Evolutionary conservation across 2,113 vertebrate species (phyloP).

Genomic region (Oriolus oriolus): DNA sequence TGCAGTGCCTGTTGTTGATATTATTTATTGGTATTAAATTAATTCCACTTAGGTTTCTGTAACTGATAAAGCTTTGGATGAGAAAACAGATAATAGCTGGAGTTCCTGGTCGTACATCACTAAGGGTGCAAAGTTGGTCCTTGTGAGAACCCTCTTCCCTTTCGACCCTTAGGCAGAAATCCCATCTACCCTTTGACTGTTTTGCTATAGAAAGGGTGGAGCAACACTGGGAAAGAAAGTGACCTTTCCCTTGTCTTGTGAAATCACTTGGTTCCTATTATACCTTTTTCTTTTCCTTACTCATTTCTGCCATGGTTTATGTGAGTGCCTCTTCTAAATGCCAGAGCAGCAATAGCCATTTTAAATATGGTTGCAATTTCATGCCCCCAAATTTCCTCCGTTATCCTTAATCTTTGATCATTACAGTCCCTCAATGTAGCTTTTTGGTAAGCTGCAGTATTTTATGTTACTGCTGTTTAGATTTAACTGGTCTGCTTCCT

Average conservation of each 20-base stretch:
- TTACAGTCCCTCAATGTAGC: constrained; percentile 24
- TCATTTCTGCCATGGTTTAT: constrained; percentile 54
- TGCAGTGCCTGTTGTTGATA: neutral
- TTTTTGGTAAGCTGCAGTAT: constrained; percentile 40
- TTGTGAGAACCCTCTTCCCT: constrained; percentile 23
- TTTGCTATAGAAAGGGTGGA: constrained; percentile 20
- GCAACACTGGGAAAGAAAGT: constrained; percentile 24
- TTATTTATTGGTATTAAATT: constrained; percentile 21
- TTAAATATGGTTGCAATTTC: constrained; percentile 70
- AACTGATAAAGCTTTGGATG: neutral
- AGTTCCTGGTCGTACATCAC: constrained; percentile 5
- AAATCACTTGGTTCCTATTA: constrained; percentile 33
- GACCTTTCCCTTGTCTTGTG: constrained; percentile 63
- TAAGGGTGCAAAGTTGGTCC: constrained; percentile 5
- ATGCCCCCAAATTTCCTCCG: constrained; percentile 46
- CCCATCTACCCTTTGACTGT: neutral
- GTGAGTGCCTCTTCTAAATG: constrained; percentile 41
- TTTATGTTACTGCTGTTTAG: constrained; percentile 58
- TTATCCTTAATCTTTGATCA: constrained; percentile 56
- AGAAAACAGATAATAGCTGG: neutral
- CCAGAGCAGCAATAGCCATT: constrained; percentile 51
- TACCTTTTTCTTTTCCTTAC: neutral
- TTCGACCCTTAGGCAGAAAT: constrained; percentile 29
- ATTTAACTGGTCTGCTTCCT: constrained; percentile 48
- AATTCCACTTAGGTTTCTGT: neutral